Percentiles rank a stretch among this genome's conserved stretches.
phyloP scores from a whole-genome alignment of 2,797 vertebrate genomes.

The Cirrhinus mrigala region DNA sequence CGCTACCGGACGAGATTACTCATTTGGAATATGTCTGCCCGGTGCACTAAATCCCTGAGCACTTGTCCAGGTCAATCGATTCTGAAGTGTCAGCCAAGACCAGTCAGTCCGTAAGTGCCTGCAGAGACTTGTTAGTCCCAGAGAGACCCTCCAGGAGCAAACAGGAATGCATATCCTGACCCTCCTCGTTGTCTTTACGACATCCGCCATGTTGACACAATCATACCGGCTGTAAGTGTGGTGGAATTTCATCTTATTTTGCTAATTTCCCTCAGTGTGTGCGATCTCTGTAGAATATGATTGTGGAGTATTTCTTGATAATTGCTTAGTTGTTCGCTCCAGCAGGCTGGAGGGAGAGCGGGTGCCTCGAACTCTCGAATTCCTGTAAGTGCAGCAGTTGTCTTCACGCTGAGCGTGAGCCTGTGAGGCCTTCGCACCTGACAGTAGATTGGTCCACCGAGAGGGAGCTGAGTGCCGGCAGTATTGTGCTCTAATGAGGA shows the following conservation, averaged over 20 bases:
- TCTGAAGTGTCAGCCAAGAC: conserved; percentile 64
- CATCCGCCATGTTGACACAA: conserved; percentile 64
- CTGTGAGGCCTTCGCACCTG: conserved; percentile 56
- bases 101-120: conserved; percentile 60
- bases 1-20: conserved; percentile 55
- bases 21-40: conserved; percentile 61
- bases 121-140: conserved; percentile 72
- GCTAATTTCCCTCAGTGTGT: conserved; percentile 49
- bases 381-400: conserved; percentile 44
- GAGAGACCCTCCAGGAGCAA: conserved; percentile 65
- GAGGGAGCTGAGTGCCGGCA: conserved; percentile 48
- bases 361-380: conserved; percentile 46
- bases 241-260: conserved; percentile 59
- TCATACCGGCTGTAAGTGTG: conserved; percentile 48
- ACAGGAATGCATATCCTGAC: conserved; percentile 67
- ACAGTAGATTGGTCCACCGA: conserved; percentile 54
- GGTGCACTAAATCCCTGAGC: conserved; percentile 57
- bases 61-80: conserved; percentile 58
- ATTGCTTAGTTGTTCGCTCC: conserved; percentile 55
- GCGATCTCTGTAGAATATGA: conserved; percentile 54
- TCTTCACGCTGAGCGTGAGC: conserved; percentile 43
- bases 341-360: conserved; percentile 16
- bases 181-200: conserved; percentile 62
- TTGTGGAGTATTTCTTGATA: conserved; percentile 59
- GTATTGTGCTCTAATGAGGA: conserved; percentile 64